Percentiles rank a stretch among this genome's conserved stretches.
Evolutionary conservation across 2,888 invertebrate genomes (phyloP).

Genomic region (Volucella zonaria): DNA sequence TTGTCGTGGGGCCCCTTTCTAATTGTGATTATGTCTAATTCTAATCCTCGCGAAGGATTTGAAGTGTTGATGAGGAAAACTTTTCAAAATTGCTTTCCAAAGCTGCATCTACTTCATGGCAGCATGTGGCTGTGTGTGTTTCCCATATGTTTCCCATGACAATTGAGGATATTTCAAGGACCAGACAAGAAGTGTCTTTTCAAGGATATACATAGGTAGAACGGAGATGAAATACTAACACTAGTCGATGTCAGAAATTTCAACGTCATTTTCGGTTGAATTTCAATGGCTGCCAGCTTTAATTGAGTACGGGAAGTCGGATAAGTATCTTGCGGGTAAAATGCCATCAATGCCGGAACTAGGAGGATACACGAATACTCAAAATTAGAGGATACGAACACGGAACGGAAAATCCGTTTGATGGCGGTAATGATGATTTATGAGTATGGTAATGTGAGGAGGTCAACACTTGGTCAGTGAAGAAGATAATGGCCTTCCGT

Average conservation of each 20-base stretch:
- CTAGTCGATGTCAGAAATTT: too few relatives aligned
- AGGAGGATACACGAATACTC: background rate
- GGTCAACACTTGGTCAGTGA: slow-evolving; percentile 5
- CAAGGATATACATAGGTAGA: background rate
- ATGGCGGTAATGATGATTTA: slow-evolving; percentile 28
- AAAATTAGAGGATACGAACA: background rate
- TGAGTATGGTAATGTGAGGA: slow-evolving; percentile 16
- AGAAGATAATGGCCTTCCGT: background rate
- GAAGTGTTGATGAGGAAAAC: background rate
- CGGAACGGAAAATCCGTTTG: slow-evolving; percentile 18
- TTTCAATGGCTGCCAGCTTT: background rate
- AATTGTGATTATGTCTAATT: slow-evolving; percentile 40
- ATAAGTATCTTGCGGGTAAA: background rate
- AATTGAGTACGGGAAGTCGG: background rate
- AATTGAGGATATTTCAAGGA: background rate
- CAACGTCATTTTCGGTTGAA: too few relatives aligned
- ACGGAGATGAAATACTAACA: too few relatives aligned
- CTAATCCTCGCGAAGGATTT: background rate
- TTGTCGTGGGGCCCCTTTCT: slow-evolving; percentile 20
- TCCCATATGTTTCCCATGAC: background rate
- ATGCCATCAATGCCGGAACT: background rate
- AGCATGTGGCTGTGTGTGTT: background rate
- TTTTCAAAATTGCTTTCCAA: slow-evolving; percentile 14
- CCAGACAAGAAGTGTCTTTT: slow-evolving; percentile 3
- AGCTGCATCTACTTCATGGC: background rate